Evolutionary conservation across 1,140 invertebrate species (phyloP), one percentile per base, ranked within the genome.

Genomic region (Kradibia gibbosae): DNA sequence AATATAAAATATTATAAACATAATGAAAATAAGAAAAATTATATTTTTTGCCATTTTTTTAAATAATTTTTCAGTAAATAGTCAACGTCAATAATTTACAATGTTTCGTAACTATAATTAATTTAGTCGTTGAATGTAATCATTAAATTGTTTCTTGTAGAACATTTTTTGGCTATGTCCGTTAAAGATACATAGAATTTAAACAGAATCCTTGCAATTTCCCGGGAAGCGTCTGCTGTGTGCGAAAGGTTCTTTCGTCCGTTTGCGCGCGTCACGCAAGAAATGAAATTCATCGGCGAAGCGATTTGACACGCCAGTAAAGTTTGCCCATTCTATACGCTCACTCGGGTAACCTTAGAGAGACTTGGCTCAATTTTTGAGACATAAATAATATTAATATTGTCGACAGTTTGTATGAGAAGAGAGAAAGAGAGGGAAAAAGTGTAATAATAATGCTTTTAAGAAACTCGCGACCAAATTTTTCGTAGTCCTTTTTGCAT

Each of bases 291-390:
- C 70, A 83, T 74, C 86, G 83, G 83, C 83, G 83, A 82, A 79
- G 84, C 86, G 83, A 89, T 88, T 89, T 86, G 88, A 89, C 84
- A 84, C 86, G 87, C 87, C 79, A 84, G 86, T 89, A 88, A 88
- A 87, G 45, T 78, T 78, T 60, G 20, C 22, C 76, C 42, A 60
- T 76, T 76, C 73, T 45, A 22, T 25, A 42, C 72, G 72, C 39
- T 42, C 55, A 22, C 53, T 45, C 73, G 34, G 11, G 50, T n/a
- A 39, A 13, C 42, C 28, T 60, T 45, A 45, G 22, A 25, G 45
- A 42, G 77, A 39, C 67, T 72, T 73, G 78, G 67, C 39, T 80
- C 28, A 80, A 80, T 80, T 80, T 80, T 80, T 80, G 53, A 31
- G 28, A 22, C 67, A 55, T 80, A 73, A 80, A 80, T 80, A 80